These are phyloP conservation scores for Stenolophus ochropezus DNA, from an alignment of 2,888 invertebrate genomes.

Conservation along the genomic window DNA sequence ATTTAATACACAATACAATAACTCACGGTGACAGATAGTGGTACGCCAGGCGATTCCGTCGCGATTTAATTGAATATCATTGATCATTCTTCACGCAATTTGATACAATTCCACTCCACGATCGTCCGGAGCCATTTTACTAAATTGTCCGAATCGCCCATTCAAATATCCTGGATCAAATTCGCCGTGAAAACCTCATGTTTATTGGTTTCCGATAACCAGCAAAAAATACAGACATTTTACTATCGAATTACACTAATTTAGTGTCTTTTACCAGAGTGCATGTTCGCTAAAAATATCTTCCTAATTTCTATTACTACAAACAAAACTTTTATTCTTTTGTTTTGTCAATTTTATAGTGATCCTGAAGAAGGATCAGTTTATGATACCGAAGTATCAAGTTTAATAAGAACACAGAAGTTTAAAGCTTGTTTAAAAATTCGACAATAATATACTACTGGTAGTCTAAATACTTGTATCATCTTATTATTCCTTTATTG, in stretches of 20 bases:
- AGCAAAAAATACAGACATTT: neutral
- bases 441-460: too few relatives aligned
- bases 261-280: neutral
- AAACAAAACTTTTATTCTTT: too few relatives aligned
- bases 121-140: slow-evolving; percentile 24
- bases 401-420: too few relatives aligned
- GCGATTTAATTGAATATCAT: slow-evolving; percentile 55
- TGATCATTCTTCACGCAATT: slow-evolving; percentile 57
- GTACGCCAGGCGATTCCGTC: neutral
- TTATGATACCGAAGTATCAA: too few relatives aligned
- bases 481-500: too few relatives aligned
- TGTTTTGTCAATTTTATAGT: too few relatives aligned
- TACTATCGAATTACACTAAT: neutral
- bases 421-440: too few relatives aligned
- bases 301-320: neutral
- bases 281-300: neutral
- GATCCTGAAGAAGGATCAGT: too few relatives aligned
- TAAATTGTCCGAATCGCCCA: slow-evolving; percentile 56
- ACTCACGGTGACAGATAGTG: slow-evolving; percentile 24
- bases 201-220: slow-evolving; percentile 57
- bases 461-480: too few relatives aligned
- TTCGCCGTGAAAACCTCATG: slow-evolving; percentile 57
- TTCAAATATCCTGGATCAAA: slow-evolving; percentile 49
- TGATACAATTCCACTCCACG: slow-evolving; percentile 39
- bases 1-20: slow-evolving; percentile 43